Evolutionary conservation across 2,797 vertebrate species (phyloP).

Genomic region (Lepus oiostolus): DNA sequence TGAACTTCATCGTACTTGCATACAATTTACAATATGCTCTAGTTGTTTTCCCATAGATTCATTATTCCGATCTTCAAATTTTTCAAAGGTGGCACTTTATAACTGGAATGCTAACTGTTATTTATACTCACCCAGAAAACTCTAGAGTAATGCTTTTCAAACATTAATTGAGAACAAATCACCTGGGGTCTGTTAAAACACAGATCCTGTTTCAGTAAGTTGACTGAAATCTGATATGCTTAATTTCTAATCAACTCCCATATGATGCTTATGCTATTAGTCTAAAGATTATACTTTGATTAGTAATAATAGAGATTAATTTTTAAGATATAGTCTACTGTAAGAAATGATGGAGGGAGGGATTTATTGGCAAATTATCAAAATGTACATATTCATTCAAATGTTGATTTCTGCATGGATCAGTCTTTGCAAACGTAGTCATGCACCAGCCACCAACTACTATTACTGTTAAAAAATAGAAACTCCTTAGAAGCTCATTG

Average conservation of each 20-base stretch:
- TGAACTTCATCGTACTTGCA: neutral
- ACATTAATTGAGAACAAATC: neutral
- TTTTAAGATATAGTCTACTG: neutral
- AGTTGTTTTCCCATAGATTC: constrained; percentile 22
- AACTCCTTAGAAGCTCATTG: neutral
- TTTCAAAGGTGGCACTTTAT: constrained; percentile 47
- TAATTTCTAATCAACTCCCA: neutral
- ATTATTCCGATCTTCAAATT: constrained; percentile 27
- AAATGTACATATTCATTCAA: neutral
- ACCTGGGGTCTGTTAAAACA: neutral
- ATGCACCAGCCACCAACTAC: neutral
- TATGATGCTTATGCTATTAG: neutral
- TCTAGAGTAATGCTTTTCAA: constrained; percentile 23
- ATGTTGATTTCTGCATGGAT: neutral
- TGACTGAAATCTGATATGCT: neutral
- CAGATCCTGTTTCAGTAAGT: constrained; percentile 3
- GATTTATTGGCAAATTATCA: constrained; percentile 3
- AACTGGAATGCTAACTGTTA: constrained; percentile 28
- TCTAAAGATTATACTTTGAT: neutral
- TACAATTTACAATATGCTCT: neutral
- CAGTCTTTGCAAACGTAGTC: neutral
- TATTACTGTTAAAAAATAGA: neutral
- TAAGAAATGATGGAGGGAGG: neutral
- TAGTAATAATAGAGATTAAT: neutral
- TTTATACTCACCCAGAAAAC: neutral